Percentiles rank a stretch among this genome's conserved stretches.
Evolutionary conservation across 2,797 vertebrate genomes (phyloP).

Genomic region (Tauraco hartlaubi): DNA sequence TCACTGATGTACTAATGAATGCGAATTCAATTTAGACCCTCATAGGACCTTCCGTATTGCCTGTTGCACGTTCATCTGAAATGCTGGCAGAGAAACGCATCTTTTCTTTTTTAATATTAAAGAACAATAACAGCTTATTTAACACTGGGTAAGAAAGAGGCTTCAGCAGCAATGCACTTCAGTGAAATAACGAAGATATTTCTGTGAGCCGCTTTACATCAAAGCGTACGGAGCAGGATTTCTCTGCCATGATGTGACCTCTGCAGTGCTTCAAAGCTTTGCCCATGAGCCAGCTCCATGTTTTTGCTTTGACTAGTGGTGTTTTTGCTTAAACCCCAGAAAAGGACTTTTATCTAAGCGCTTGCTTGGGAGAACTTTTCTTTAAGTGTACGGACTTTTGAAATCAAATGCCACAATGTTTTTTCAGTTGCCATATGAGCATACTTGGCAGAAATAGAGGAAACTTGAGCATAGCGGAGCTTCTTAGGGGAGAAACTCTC

Average conservation of each 20-base stretch:
- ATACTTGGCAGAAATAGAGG: not conserved
- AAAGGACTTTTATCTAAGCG: conserved; percentile 2
- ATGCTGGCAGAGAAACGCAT: not conserved
- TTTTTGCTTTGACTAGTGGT: not conserved
- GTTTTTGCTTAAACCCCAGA: conserved; percentile 31
- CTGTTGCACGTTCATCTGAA: not conserved
- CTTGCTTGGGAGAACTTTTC: conserved; percentile 25
- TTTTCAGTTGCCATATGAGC: not conserved
- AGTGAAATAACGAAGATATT: not conserved
- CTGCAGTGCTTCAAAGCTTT: conserved; percentile 28
- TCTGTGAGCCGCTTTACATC: conserved; percentile 31
- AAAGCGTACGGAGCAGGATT: conserved; percentile 18
- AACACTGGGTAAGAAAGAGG: not conserved
- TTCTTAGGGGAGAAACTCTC: not conserved
- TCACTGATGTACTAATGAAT: not conserved
- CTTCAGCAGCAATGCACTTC: not conserved
- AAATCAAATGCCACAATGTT: conserved; percentile 30
- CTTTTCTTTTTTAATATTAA: not conserved
- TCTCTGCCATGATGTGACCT: conserved; percentile 25
- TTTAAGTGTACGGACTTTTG: not conserved
- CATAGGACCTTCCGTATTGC: not conserved
- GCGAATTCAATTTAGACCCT: not conserved
- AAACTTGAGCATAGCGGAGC: not conserved
- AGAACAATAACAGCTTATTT: conserved; percentile 44
- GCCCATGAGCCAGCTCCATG: not conserved